A percentile compares a stretch with the other conserved stretches of the same genome.
Conservation (phyloP, 1,140 invertebrate species). For the Ptiloglossa arizonensis region DNA sequence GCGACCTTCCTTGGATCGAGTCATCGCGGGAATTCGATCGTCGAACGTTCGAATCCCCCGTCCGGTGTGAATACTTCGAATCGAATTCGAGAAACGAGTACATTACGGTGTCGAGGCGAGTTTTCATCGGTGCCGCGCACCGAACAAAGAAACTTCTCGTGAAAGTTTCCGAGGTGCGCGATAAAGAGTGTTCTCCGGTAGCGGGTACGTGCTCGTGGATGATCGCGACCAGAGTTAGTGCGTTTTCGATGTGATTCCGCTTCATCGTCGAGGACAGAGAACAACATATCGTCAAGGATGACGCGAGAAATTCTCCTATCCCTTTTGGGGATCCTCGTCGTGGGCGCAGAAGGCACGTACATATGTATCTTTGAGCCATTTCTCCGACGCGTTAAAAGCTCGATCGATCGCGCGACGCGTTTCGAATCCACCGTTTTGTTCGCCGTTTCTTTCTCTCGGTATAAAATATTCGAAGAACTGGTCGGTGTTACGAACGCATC, state of each 20-base stretch:
- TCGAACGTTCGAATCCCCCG: neutral
- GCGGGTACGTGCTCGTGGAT: conserved; percentile 28
- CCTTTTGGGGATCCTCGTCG: conserved; percentile 70
- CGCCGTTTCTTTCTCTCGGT: neutral
- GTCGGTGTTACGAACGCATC: neutral
- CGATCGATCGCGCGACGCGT: neutral
- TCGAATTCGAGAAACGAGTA: neutral
- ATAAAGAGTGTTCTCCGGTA: conserved; percentile 44
- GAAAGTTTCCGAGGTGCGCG: conserved; percentile 61
- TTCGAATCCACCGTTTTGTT: neutral
- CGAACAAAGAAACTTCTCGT: conserved; percentile 55
- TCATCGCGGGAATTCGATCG: neutral
- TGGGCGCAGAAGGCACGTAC: conserved; percentile 71
- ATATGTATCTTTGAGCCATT: conserved; percentile 17
- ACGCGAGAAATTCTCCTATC: conserved; percentile 67
- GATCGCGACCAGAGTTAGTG: conserved; percentile 50
- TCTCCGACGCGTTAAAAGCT: neutral
- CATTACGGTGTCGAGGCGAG: conserved; percentile 2
- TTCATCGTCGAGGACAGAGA: conserved; percentile 57
- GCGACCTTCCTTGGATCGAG: neutral
- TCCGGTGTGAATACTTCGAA: neutral
- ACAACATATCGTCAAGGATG: conserved; percentile 68
- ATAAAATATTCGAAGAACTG: neutral
- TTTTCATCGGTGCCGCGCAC: conserved; percentile 34
- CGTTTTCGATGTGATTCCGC: conserved; percentile 70